Base-by-base conservation (phyloP, 2,797 vertebrate genomes). In the Spinus pinus region DNA sequence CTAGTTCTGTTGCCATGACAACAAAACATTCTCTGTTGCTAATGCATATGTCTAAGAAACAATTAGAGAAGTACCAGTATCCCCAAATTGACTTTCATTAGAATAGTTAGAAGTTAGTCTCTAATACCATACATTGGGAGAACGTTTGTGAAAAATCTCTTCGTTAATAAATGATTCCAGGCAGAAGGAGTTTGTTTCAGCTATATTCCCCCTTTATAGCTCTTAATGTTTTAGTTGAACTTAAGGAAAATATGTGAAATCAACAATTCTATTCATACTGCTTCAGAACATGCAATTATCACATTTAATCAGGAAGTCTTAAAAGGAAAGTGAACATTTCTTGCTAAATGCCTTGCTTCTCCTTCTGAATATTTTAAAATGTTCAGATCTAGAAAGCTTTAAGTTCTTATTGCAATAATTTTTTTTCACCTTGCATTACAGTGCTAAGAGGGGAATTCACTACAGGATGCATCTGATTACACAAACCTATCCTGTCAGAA, bases 71-170 rank as follows among this genome's bases (percentile, higher is more conserved):
- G 22, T 82, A 80, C 72, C 39, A 82, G 78, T 85, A 51, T 71
- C 57, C 84, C 12, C 33, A 89, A 82, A 85, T n/a, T 87, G 42
- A 78, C n/a, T 94, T 85, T 71, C 87, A 87, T 92, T 78, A 78
- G 53, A 71, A 94, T 89, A 72, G 47, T 81, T 89, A 83, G 87
- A 96, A 91, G 86, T 78, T 71, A 88, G 42, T 74, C 57, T 78
- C 21, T 88, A 61, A 83, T 86, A 74, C 14, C 20, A 44, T 37
- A 42, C 22, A 74, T 2, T 0, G 7, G 19, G 17, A 51, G 50
- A 28, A 92, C 24, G 24, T 39, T 20, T 86, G 42, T 80, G 53
- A 75, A 86, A 78, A 86, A 87, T 67, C 46, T 81, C 49, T 86
- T 80, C 31, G 41, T 73, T 56, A 90, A 83, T 72, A 80, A 84